Conservation (phyloP, 2,888 invertebrate species). For the Lasioglossum leucozonium region DNA sequence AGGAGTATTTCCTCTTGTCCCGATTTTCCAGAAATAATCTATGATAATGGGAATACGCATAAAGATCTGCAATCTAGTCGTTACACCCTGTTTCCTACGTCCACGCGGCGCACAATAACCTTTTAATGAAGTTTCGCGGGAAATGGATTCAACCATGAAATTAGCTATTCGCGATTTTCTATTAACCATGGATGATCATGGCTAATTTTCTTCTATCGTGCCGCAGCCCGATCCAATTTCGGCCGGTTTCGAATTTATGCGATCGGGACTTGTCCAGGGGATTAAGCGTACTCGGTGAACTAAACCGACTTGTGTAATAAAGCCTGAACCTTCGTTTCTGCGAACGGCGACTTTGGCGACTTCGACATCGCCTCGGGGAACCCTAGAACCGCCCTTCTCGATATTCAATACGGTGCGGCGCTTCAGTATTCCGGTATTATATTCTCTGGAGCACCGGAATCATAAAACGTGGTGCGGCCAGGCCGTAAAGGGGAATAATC, state of each 20-base stretch:
- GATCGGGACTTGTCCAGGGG: not conserved
- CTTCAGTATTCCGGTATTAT: constrained; percentile 14
- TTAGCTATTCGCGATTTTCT: constrained; percentile 18
- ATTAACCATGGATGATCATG: not conserved
- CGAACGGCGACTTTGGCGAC: too few relatives aligned
- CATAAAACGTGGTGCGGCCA: not conserved
- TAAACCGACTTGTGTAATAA: constrained; percentile 15
- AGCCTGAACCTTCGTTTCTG: not conserved
- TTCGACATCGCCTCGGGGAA: constrained; percentile 4
- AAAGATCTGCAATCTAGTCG: not conserved
- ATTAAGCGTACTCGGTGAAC: constrained; percentile 10
- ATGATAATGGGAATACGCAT: not conserved
- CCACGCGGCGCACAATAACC: not conserved
- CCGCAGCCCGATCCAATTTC: constrained; percentile 31
- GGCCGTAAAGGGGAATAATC: constrained; percentile 3
- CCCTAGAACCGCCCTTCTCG: constrained; percentile 15
- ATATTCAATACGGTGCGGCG: constrained; percentile 23
- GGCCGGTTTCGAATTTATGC: constrained; percentile 31
- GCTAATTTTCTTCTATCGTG: constrained; percentile 19
- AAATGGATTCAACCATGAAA: not conserved
- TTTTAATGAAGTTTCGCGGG: not conserved
- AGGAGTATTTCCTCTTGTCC: not conserved
- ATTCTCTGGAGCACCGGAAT: not conserved
- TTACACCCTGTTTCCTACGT: not conserved
- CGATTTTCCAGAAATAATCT: not conserved